Evolutionary conservation across 2,888 invertebrate genomes (phyloP), one percentile per base, ranked within the genome.

Genomic region (Matsumyia berberina): DNA sequence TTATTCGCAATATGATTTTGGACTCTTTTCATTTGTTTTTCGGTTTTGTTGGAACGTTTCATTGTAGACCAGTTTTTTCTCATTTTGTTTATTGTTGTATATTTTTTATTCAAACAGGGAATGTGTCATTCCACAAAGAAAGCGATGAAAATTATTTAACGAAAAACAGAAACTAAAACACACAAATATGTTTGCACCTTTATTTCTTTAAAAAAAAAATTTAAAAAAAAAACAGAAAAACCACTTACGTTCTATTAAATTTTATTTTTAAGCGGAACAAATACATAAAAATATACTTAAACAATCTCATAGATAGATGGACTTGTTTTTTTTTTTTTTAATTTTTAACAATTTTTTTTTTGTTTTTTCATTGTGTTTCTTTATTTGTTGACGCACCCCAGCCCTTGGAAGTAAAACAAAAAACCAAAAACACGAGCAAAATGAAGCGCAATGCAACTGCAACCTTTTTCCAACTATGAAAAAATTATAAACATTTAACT

Each of bases 111-210:
- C 9, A 37, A 60, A 62, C 96, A 95, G 96, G 96, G 96, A 96
- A 96, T 96, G 95, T 96, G 96, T 94, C 94, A 94, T 94, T 94
- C 94, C 93, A 95, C 95, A 94, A 94, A 93, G 93, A 93, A 92
- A 93, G 93, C 92, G 91, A 90, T 35, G 42, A 33, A 17, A 58
- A 39, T 60, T 35, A 42, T n/a, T n/a, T n/a, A n/a, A n/a, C n/a
- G n/a, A n/a, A 9, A 53, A 51, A 57, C 17, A 8, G 9, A 39
- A 33, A 72, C 31, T n/a, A n/a, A n/a, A n/a, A n/a, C n/a, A 24
- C 1, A 12, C 49, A 15, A 60, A 46, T 66, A 53, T 66, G 66
- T 51, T 72, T 67, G 82, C 82, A 82, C 82, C 46, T 49, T 76
- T 70, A 42, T 58, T 19, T 62, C 11, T 24, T 39, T 55, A 51